Conservation (phyloP, 2,797 vertebrate genomes). For the Erethizon dorsatum region DNA sequence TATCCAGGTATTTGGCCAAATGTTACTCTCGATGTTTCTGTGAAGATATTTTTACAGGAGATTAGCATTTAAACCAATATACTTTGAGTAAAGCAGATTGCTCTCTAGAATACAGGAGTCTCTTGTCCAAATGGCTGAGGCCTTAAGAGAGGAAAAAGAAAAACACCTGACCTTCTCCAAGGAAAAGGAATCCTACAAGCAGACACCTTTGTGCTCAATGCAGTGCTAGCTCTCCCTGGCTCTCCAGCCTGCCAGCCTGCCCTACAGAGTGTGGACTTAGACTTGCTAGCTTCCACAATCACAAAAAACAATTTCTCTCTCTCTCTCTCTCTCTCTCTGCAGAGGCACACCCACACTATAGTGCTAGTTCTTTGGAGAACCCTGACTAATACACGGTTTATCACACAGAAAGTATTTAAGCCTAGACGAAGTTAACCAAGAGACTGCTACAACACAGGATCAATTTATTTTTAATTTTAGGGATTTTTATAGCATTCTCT, state of each 20-base stretch:
- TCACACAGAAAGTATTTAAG: neutral
- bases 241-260: neutral
- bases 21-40: neutral
- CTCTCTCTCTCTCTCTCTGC: neutral
- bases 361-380: neutral
- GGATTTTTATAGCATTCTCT: neutral
- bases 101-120: neutral
- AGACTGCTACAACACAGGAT: neutral
- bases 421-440: neutral
- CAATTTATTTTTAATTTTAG: neutral
- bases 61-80: neutral
- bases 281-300: neutral
- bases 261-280: neutral
- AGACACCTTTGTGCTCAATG: neutral
- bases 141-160: neutral
- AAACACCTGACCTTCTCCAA: neutral
- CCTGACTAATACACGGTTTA: neutral
- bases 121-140: neutral
- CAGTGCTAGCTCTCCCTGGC: neutral
- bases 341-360: neutral
- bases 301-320: neutral
- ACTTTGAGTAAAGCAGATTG: neutral
- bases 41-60: neutral
- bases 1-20: neutral
- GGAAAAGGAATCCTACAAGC: neutral